phyloP scores from a whole-genome alignment of 2,888 invertebrate genomes.

The Phrixothrix hirtus region DNA sequence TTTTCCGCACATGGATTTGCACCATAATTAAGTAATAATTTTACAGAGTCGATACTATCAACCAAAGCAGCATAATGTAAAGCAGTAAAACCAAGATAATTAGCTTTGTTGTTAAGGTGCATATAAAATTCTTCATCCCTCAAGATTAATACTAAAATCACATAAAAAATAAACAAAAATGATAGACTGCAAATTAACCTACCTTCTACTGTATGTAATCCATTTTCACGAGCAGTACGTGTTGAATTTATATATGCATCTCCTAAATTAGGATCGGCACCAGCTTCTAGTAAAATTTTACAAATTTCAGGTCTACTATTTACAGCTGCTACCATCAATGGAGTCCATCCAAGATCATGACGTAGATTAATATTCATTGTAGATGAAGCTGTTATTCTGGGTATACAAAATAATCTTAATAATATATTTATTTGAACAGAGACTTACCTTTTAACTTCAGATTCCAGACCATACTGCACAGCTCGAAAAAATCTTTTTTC shows the following conservation, averaged over 20 bases:
- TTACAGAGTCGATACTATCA: conserved; percentile 67
- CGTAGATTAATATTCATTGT: conserved; percentile 68
- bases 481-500: conserved; percentile 59
- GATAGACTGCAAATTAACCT: conserved; percentile 9
- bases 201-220: conserved; percentile 76
- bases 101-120: conserved; percentile 69
- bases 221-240: conserved; percentile 66
- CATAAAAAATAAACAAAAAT: neutral
- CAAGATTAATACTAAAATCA: conserved; percentile 59
- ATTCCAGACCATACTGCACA: conserved; percentile 58
- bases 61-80: conserved; percentile 86
- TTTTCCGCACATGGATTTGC: conserved; percentile 76
- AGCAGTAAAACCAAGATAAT: conserved; percentile 83
- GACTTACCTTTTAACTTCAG: conserved; percentile 57
- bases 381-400: conserved; percentile 54
- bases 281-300: conserved; percentile 66
- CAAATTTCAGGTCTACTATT: conserved; percentile 69
- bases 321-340: conserved; percentile 81
- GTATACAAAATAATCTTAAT: conserved; percentile 9
- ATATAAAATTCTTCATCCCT: conserved; percentile 84
- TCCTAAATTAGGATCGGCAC: conserved; percentile 77
- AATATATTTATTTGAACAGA: neutral
- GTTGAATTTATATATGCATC: conserved; percentile 77
- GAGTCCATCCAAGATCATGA: conserved; percentile 84
- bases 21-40: conserved; percentile 70